phyloP scores from a whole-genome alignment of 2,113 vertebrate species.

The Struthio camelus region DNA sequence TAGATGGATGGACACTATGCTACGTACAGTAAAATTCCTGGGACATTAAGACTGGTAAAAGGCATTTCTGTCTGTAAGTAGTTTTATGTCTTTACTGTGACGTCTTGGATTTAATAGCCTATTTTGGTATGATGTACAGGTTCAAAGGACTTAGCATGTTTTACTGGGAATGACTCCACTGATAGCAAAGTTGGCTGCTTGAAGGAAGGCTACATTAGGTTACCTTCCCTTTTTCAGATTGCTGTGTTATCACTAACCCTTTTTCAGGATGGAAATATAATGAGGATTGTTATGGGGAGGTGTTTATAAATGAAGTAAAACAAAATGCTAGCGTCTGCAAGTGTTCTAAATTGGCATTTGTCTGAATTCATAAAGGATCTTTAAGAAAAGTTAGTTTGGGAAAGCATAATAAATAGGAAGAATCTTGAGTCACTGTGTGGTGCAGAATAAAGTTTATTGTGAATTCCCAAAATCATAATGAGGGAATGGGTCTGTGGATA shows the following conservation, averaged over 20 bases:
- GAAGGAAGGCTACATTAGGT: not conserved
- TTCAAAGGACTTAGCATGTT: not conserved
- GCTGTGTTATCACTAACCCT: not conserved
- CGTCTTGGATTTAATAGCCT: not conserved
- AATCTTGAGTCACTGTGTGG: not conserved
- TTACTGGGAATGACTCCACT: not conserved
- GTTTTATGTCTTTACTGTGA: not conserved
- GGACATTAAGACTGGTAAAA: not conserved
- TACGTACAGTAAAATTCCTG: not conserved
- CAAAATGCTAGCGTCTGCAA: not conserved
- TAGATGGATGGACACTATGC: not conserved
- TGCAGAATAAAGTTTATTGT: not conserved
- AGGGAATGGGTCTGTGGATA: not conserved
- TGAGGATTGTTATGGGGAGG: not conserved
- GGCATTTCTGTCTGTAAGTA: not conserved
- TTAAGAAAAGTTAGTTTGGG: not conserved
- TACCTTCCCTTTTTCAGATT: rapidly evolving
- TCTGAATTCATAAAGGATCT: not conserved
- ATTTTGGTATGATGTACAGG: not conserved
- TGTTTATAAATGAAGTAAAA: not conserved
- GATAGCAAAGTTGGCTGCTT: not conserved
- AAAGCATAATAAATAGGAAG: not conserved
- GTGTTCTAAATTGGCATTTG: not conserved
- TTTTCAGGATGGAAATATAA: not conserved
- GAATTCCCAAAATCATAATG: not conserved